phyloP scores from a whole-genome alignment of 2,888 invertebrate species.

The Idaea straminata region DNA sequence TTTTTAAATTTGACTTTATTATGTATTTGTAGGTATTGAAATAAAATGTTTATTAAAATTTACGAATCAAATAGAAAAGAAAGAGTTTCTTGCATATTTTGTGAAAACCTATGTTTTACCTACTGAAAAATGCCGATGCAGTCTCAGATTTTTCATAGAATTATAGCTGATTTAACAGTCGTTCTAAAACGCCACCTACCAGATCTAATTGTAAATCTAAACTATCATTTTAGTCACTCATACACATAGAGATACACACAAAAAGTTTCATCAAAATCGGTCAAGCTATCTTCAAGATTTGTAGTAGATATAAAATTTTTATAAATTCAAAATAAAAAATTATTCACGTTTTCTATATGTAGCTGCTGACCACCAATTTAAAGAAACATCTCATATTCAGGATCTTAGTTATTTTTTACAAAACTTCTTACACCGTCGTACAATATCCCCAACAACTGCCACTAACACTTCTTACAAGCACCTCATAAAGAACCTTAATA shows the following conservation, averaged over 20 bases:
- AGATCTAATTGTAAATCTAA: too few relatives aligned
- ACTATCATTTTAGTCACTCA: too few relatives aligned
- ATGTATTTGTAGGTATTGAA: constrained; percentile 17
- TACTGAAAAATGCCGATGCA: too few relatives aligned
- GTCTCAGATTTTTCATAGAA: too few relatives aligned
- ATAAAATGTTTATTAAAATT: neutral
- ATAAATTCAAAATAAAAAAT: too few relatives aligned
- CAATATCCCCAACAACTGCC: neutral
- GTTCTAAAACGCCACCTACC: too few relatives aligned
- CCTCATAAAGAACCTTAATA: neutral
- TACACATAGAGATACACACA: too few relatives aligned
- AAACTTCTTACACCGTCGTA: neutral
- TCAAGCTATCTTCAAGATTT: too few relatives aligned
- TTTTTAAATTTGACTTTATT: constrained; percentile 35
- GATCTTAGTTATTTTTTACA: neutral
- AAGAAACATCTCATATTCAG: neutral
- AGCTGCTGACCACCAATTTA: neutral
- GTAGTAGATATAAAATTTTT: too few relatives aligned
- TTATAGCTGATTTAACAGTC: too few relatives aligned
- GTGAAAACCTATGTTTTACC: neutral
- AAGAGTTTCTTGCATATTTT: neutral
- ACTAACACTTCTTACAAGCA: neutral
- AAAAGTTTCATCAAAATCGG: too few relatives aligned
- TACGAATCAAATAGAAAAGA: neutral
- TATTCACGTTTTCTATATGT: neutral